Conservation (phyloP, 2,797 vertebrate genomes). For the Sebastes itinus region DNA sequence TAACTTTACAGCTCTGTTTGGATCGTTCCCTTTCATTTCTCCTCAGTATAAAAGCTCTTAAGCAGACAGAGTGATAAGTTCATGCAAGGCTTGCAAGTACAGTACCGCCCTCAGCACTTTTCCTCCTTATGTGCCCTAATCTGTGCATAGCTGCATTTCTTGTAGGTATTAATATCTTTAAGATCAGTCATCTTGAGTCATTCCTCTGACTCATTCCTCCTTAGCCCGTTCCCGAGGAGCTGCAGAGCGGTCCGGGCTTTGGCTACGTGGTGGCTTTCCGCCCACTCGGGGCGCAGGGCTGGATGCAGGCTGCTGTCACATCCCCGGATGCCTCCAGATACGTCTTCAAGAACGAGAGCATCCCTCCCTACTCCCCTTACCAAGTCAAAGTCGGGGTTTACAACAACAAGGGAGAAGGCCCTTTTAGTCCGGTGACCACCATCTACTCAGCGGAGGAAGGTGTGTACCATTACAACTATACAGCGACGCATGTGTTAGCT, state of each 20-base stretch:
- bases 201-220: conserved; percentile 54
- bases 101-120: conserved; percentile 28
- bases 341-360: conserved; percentile 93
- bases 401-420: conserved; percentile 94
- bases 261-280: conserved; percentile 95
- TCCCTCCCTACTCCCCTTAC: conserved; percentile 92
- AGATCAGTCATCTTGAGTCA: conserved; percentile 56
- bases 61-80: conserved; percentile 31
- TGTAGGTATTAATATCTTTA: conserved; percentile 52
- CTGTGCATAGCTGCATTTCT: conserved; percentile 24
- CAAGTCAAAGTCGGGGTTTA: conserved; percentile 94
- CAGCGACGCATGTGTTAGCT: not conserved
- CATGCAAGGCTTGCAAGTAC: conserved; percentile 24
- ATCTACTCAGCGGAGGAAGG: conserved; percentile 96
- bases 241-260: conserved; percentile 92
- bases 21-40: not conserved
- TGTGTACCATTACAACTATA: conserved; percentile 49
- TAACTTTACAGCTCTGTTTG: not conserved
- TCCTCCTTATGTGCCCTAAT: conserved; percentile 31
- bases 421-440: conserved; percentile 88
- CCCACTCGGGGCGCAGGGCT: conserved; percentile 87
- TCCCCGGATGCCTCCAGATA: conserved; percentile 91
- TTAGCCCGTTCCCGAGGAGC: conserved; percentile 92
- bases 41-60: conserved; percentile 24
- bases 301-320: conserved; percentile 95